Base-by-base conservation (phyloP, 2,797 vertebrate species). In the Aphelocoma californica region DNA sequence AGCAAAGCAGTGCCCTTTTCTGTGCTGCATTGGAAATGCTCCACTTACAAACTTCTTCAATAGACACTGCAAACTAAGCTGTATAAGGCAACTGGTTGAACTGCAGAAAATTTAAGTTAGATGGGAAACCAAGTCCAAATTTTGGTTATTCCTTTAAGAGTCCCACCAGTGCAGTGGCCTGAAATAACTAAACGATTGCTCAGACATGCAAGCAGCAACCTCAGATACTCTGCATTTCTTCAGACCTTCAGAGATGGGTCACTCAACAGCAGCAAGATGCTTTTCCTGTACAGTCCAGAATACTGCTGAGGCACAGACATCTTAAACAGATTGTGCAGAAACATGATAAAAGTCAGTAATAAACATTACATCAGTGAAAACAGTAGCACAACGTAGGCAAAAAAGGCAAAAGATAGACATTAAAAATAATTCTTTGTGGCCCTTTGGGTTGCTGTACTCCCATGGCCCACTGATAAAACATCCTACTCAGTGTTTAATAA, bases 1-100 rank as follows among this genome's bases (percentile, higher is more conserved):
- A 58, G 71, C 29, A 54, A 67, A 44, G 21, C 7, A 18, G 32
- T 10, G 38, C 19, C 29, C 29, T 73, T 47, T 12, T 2, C 0
- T 31, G 24, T 0, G 1, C 53, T 6, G 3, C 9, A 0, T 0
- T 50, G 44, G 47, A n/a, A 40, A 29, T 12, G 18, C 31, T 50
- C 12, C 1, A 0, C 34, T 72, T 58, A 28, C 0, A 1, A 34
- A 36, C 50, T 42, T 61, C 34, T 78, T 70, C 42, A 24, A 0
- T 3, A 36, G 36, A 18, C 13, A 5, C 21, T 17, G 20, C 45
- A 69, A 45, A 54, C 32, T 20, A 29, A 66, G 28, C 13, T 2
- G 7, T 1, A 0, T 60, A 36, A 58, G 26, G 47, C 38, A 57
- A 28, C 36, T 75, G 71, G 23, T 56, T 13, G 2, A 28, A 65